Base-by-base conservation (phyloP, 2,888 invertebrate genomes). In the Drosophila dives region DNA sequence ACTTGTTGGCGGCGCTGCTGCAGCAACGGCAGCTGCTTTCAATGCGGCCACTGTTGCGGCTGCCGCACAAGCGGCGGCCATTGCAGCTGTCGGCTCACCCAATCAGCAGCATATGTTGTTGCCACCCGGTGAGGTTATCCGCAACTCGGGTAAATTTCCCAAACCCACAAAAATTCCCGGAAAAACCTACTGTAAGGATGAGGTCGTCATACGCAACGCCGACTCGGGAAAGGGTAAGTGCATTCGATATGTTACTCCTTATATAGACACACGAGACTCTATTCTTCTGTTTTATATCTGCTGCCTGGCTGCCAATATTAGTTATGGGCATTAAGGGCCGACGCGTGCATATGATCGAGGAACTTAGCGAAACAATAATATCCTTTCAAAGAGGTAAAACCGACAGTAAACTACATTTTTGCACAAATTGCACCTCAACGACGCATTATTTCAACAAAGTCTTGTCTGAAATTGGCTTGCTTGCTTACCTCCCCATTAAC, bases 271-370 rank as follows among this genome's bases (percentile, higher is more conserved):
- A 23, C 11, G 10, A 51, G 7, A 29, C 36, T 32, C 6, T 33
- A 55, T 34, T 26, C n/a, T 67, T 36, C 6, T 56, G 3, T 49
- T 33, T 40, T 59, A 49, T 45, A 53, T 48, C 33, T 64, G 42
- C 53, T 62, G 38, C 42, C 53, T 74, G 38, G 55, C 56, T 42
- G 53, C 42, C 48, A 51, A 56, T 64, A 63, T 77, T 78, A 98
- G 98, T 98, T 95, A 98, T 98, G 98, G 98, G 98, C 95, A 98
- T 98, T 96, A 98, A 98, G 95, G 99, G 99, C 93, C 96, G 98
- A 93, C 95, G 99, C 94, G 98, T 99, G 94, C 98, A 98, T 95
- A 98, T 98, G 96, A 99, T 99, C 94, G 99, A 99, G 95, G 98
- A 98, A 95, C 96, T 99, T 94, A 98, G 98, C 94, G 98, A 98